These are phyloP conservation scores for Cataglyphis altisquamis DNA, from an alignment of 2,888 invertebrate species.

Conservation along the genomic window DNA sequence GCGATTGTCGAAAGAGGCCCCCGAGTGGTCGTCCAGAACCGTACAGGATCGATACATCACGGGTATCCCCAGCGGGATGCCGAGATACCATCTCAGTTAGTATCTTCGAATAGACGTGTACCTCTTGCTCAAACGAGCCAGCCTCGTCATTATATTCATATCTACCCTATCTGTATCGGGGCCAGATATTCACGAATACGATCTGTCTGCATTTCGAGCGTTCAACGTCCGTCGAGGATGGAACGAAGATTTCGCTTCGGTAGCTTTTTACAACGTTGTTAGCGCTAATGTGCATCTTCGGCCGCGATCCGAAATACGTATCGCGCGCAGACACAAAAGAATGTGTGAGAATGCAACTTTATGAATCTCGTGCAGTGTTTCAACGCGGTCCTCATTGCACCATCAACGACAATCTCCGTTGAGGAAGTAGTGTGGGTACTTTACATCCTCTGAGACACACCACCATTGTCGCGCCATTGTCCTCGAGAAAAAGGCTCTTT, in stretches of 20 bases:
- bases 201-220: conserved; percentile 49
- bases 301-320: conserved; percentile 1
- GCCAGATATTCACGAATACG: conserved; percentile 69
- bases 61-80: conserved; percentile 79
- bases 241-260: not conserved
- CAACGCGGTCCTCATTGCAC: conserved; percentile 33
- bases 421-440: conserved; percentile 58
- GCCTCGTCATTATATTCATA: conserved; percentile 80
- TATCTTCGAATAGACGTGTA: conserved; percentile 81
- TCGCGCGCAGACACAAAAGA: conserved; percentile 21
- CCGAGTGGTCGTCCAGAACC: conserved; percentile 77
- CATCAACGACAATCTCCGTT: conserved; percentile 51
- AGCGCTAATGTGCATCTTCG: conserved; percentile 26
- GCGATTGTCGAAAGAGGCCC: conserved; percentile 58
- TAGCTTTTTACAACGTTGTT: conserved; percentile 51
- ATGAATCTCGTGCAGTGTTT: conserved; percentile 49
- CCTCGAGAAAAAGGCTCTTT: conserved; percentile 31
- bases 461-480: conserved; percentile 66
- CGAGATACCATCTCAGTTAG: conserved; percentile 82
- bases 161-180: conserved; percentile 79
- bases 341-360: conserved; percentile 44
- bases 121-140: conserved; percentile 71
- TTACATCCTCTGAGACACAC: conserved; percentile 60
- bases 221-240: conserved; percentile 9
- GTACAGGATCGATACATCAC: conserved; percentile 85